Percentiles rank a stretch among this genome's conserved stretches.
These are phyloP conservation scores for Hyles vespertilio DNA, from an alignment of 1,140 invertebrate genomes.

Conservation along the genomic window DNA sequence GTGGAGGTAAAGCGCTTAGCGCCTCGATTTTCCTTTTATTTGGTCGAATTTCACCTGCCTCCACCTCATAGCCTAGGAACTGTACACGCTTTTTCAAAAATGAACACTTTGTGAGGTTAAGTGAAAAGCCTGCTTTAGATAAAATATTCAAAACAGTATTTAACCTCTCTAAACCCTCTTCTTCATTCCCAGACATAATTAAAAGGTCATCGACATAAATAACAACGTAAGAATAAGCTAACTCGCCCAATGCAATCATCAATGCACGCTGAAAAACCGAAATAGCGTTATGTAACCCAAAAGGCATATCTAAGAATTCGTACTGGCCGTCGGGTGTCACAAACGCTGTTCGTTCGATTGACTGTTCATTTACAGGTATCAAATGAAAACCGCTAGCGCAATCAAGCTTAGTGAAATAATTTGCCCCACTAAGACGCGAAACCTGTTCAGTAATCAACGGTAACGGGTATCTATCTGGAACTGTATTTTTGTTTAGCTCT, in stretches of 20 bases:
- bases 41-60: conserved; percentile 23
- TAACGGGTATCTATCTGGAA: conserved; percentile 67
- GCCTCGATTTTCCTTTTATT: conserved; percentile 24
- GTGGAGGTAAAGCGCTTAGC: conserved; percentile 23
- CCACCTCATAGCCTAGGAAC: conserved; percentile 26
- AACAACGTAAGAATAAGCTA: conserved; percentile 18
- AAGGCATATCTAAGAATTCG: conserved; percentile 38
- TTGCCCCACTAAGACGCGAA: conserved; percentile 26
- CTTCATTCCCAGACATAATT: conserved; percentile 9
- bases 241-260: conserved; percentile 23
- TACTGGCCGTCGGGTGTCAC: conserved; percentile 53
- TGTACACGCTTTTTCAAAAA: conserved; percentile 31
- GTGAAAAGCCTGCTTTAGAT: conserved; percentile 23
- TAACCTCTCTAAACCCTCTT: conserved; percentile 17
- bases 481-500: conserved; percentile 63
- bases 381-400: conserved; percentile 66
- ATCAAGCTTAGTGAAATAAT: conserved; percentile 40
- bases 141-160: conserved; percentile 9
- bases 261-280: conserved; percentile 41
- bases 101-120: conserved; percentile 33
- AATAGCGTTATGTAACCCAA: conserved; percentile 41
- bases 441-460: conserved; percentile 69
- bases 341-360: conserved; percentile 65
- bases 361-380: conserved; percentile 49
- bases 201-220: conserved; percentile 30